Conservation (phyloP, 64 coral and sea anemone species). For the Dendronephthya gigantea region DNA sequence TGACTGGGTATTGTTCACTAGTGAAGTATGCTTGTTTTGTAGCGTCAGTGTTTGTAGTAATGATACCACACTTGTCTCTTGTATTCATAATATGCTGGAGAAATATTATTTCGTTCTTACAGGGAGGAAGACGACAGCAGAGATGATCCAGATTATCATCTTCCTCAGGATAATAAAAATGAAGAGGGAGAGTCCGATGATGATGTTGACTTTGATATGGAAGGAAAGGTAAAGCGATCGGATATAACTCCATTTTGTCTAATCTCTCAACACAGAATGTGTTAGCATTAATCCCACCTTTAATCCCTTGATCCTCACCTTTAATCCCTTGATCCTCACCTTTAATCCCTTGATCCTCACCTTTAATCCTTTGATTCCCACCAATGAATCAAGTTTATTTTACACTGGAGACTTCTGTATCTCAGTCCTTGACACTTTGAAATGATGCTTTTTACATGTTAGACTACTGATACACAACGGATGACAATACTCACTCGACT, state of each 20-base stretch:
- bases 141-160: conserved; percentile 5
- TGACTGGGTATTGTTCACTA: too few species aligned
- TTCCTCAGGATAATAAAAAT: not conserved
- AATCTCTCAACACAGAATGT: too few species aligned
- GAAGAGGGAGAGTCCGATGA: not conserved
- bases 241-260: too few species aligned
- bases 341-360: too few species aligned
- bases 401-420: not conserved
- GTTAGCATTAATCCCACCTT: too few species aligned
- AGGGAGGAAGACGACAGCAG: not conserved
- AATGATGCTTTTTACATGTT: conserved; percentile 52
- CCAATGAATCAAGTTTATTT: too few species aligned
- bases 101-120: too few species aligned
- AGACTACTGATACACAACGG: conserved; percentile 43
- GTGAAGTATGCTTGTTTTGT: too few species aligned
- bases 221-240: not conserved
- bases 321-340: too few species aligned
- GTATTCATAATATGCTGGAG: not conserved
- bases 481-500: conserved; percentile 21
- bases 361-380: too few species aligned
- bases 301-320: too few species aligned
- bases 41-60: too few species aligned
- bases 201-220: conserved; percentile 2
- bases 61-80: not conserved
- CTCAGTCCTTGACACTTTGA: not conserved